Evolutionary conservation across 2,797 vertebrate species (phyloP).

Genomic region (Xenopus petersii): DNA sequence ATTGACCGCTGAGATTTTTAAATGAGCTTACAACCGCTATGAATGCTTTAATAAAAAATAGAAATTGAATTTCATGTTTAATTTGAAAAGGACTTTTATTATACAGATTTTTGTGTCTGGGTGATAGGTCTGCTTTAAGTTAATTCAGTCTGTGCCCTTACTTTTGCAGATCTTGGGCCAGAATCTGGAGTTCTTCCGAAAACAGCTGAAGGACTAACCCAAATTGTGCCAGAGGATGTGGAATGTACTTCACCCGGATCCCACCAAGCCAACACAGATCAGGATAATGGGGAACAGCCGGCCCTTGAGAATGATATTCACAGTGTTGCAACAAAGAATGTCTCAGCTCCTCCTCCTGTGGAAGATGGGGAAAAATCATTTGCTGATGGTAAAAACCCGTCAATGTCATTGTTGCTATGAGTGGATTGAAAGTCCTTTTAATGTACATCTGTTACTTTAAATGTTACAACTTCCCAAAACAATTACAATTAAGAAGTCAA

Average conservation of each 20-base stretch:
- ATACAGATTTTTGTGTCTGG: too few species aligned
- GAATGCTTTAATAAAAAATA: too few species aligned
- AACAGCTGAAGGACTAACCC: not conserved
- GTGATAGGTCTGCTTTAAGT: too few species aligned
- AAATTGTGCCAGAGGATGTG: slow-evolving; percentile 2
- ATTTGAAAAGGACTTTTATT: too few species aligned
- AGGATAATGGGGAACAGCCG: not conserved
- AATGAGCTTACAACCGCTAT: too few species aligned
- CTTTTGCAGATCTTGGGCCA: not conserved
- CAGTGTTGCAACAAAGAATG: not conserved
- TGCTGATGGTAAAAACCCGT: not conserved
- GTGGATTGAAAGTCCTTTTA: too few species aligned
- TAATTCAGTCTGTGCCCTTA: not conserved
- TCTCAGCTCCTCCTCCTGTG: not conserved
- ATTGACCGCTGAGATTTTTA: too few species aligned
- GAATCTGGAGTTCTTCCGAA: not conserved
- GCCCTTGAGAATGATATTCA: not conserved
- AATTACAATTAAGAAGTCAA: too few species aligned
- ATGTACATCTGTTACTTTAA: too few species aligned
- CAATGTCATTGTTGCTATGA: too few species aligned
- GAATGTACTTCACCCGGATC: not conserved
- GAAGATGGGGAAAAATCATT: not conserved
- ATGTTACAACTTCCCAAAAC: too few species aligned
- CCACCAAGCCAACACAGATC: not conserved
- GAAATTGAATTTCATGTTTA: too few species aligned